Conservation (phyloP, 2,888 invertebrate genomes). For the Melieria crassipennis region DNA sequence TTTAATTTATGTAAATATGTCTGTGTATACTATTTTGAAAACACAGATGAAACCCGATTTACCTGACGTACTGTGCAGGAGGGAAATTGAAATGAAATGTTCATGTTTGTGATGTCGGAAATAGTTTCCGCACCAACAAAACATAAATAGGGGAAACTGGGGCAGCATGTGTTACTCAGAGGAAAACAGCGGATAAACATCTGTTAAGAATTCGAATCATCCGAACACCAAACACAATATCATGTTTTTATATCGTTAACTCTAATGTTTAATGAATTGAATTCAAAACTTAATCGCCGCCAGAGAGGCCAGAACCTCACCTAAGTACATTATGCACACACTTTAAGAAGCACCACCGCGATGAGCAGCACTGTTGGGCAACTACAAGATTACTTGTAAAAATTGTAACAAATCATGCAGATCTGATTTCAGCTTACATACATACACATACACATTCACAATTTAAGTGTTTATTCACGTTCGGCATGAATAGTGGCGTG, state of each 20-base stretch:
- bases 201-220: not conserved
- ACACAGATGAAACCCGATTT: no score
- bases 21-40: no score
- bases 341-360: constrained; percentile 7
- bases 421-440: constrained; percentile 50
- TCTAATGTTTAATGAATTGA: no score
- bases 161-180: not conserved
- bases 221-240: no score
- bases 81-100: not conserved
- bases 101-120: not conserved
- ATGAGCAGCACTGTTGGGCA: constrained; percentile 27
- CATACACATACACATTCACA: not conserved
- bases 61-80: no score
- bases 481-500: not conserved
- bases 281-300: no score
- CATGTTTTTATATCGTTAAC: no score
- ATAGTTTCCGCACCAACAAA: not conserved
- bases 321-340: not conserved
- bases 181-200: not conserved
- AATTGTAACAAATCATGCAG: constrained; percentile 58
- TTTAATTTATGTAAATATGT: no score
- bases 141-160: not conserved
- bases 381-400: constrained; percentile 30
- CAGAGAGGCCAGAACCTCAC: no score
- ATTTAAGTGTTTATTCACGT: not conserved